Conservation (phyloP, 2,888 invertebrate genomes). For the Sepiola atlantica region DNA sequence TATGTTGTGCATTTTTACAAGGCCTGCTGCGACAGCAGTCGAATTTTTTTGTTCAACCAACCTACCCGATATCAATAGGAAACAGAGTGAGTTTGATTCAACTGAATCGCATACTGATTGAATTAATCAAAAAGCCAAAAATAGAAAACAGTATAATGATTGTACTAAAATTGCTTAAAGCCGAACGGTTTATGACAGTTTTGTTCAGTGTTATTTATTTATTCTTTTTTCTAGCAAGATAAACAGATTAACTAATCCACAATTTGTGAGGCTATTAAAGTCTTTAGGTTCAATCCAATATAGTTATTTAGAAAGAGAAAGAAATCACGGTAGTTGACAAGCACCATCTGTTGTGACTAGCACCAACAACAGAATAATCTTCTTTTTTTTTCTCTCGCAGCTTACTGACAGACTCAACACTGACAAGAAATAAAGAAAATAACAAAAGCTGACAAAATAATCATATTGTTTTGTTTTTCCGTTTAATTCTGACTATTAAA, state of each 20-base stretch:
- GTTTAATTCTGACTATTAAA: neutral
- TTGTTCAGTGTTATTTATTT: neutral
- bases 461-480: neutral
- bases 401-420: neutral
- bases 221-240: neutral
- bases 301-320: neutral
- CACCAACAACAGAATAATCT: neutral
- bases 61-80: too few relatives aligned
- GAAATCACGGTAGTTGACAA: neutral
- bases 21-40: too few relatives aligned
- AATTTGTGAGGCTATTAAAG: neutral
- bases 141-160: neutral
- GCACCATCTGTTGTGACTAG: neutral
- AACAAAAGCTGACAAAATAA: neutral
- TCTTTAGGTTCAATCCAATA: neutral
- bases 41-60: too few relatives aligned
- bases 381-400: neutral
- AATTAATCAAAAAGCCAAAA: neutral
- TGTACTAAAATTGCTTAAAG: neutral
- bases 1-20: too few relatives aligned
- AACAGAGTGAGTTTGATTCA: neutral
- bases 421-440: neutral
- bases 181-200: neutral
- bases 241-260: neutral
- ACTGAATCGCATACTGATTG: neutral